phyloP scores from a whole-genome alignment of 2,797 vertebrate species.

The Psittacula derbiana region DNA sequence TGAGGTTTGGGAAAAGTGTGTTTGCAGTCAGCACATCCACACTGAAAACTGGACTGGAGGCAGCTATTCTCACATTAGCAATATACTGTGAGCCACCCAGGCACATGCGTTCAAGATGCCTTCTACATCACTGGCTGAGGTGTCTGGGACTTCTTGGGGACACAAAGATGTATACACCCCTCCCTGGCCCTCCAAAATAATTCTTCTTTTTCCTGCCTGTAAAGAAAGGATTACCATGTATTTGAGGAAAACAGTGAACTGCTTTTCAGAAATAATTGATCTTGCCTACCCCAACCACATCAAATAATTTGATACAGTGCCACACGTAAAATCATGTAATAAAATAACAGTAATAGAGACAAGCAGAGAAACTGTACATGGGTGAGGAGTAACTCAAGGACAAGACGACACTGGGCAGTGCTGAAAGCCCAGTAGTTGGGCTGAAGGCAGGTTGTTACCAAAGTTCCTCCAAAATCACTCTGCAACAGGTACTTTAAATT shows the following conservation, averaged over 20 bases:
- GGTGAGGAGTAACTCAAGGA: background rate
- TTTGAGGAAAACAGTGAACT: background rate
- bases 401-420: background rate
- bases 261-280: background rate
- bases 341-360: background rate
- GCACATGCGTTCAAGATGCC: background rate
- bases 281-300: background rate
- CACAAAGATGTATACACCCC: accelerated
- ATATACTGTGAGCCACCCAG: accelerated
- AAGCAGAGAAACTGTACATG: background rate
- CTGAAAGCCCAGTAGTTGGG: background rate
- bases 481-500: background rate
- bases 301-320: background rate
- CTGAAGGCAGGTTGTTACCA: background rate
- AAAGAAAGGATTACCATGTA: background rate
- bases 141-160: background rate
- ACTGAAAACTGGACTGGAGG: background rate
- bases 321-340: background rate
- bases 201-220: background rate
- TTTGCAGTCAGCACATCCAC: background rate
- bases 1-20: background rate
- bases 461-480: background rate
- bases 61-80: background rate
- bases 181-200: background rate
- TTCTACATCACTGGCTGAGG: background rate